Evolutionary conservation across 2,797 vertebrate species (phyloP), one percentile per base, ranked within the genome.

Genomic region (Sciurus carolinensis): DNA sequence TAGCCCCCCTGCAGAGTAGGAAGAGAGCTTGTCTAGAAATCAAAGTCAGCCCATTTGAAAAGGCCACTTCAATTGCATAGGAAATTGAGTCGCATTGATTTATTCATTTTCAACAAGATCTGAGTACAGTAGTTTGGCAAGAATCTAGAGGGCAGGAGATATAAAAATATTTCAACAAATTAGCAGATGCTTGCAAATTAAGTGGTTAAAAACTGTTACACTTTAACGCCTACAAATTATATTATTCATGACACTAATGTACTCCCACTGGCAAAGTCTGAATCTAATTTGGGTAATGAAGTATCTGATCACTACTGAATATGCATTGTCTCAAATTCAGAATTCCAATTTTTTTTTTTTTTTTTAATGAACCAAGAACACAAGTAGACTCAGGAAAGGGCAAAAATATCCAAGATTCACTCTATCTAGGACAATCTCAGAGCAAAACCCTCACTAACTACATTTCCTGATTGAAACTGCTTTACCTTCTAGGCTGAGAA

Each of bases 41-140:
- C 75, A 97, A 97, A 95, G 87, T 87, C 95, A 97, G 79, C 90
- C 57, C 54, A 62, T 96, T 82, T 97, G 94, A 97, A 98, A 97
- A 92, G 94, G 73, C 75, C 95, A 96, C 93, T 59, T 59, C 24
- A 97, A 97, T 98, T 98, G 97, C 87, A 98, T 96, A 95, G 96
- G 92, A 98, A 98, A 97, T 57, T 96, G 90, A 98, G 97, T 95
- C 84, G 17, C 96, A 97, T 97, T 98, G 97, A 98, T 97, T 97
- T 98, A 97, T 86, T 97, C 57, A 50, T 97, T 98, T 98, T 97
- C 97, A 98, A 97, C 80, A 96, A 81, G 86, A 98, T 95, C 77
- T 57, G 87, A 97, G 64, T 95, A 93, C 66, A 97, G 96, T 92
- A 97, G 93, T 97, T 98, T 98, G 97, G 96, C 97, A 98, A 97